These are phyloP conservation scores for Xenops minutus DNA, from an alignment of 2,797 vertebrate species.

Conservation along the genomic window DNA sequence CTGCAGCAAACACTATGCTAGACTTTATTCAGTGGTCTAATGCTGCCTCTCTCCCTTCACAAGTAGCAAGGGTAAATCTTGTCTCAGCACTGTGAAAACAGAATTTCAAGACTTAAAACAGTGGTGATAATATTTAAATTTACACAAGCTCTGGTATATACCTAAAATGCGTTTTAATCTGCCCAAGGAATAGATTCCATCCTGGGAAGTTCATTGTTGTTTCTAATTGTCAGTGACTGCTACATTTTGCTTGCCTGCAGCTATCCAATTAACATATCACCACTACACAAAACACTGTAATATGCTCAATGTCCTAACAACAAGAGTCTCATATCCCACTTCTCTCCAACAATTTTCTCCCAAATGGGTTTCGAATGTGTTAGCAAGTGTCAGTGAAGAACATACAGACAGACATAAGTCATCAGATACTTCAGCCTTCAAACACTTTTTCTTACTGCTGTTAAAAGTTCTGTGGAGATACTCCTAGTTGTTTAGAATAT, in stretches of 20 bases:
- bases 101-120: background rate
- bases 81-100: background rate
- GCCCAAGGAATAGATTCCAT: conserved; percentile 22
- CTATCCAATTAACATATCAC: conserved; percentile 75
- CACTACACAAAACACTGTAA: conserved; percentile 70
- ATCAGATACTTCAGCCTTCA: background rate
- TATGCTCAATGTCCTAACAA: conserved; percentile 48
- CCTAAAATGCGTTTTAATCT: conserved; percentile 64
- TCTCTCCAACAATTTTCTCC: conserved; percentile 14
- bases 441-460: background rate
- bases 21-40: background rate
- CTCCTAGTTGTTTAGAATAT: background rate
- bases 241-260: conserved; percentile 74
- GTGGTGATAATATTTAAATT: background rate
- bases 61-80: background rate
- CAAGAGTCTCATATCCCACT: conserved; percentile 20
- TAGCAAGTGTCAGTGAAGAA: background rate
- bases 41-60: background rate
- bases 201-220: conserved; percentile 65
- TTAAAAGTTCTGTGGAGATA: background rate
- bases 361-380: conserved; percentile 34
- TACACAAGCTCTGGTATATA: conserved; percentile 31
- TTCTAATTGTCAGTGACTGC: conserved; percentile 76
- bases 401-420: background rate
- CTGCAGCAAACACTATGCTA: background rate